phyloP scores from a whole-genome alignment of 2,113 vertebrate genomes.

The Phylloscopus whistleri region DNA sequence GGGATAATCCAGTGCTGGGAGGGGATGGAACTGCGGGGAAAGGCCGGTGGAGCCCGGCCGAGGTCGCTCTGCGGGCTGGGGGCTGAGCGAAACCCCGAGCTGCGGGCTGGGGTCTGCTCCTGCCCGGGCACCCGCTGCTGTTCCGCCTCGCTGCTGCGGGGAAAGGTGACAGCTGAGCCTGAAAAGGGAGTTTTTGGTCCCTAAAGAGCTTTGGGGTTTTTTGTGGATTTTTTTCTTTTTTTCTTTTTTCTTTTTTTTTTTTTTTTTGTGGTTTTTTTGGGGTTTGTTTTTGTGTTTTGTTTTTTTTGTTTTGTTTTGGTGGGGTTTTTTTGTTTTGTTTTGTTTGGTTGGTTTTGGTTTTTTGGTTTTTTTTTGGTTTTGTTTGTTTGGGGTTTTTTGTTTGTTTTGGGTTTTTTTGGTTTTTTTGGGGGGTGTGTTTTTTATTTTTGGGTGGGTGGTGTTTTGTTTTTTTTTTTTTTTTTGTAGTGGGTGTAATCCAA shows the following conservation, averaged over 20 bases:
- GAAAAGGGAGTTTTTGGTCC: no score
- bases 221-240: no score
- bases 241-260: background rate
- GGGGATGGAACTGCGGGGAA: background rate
- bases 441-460: no score
- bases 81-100: accelerated
- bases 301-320: background rate
- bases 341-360: no score
- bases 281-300: no score
- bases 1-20: background rate
- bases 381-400: no score
- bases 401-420: no score
- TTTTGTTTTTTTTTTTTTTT: no score
- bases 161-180: background rate
- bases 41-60: accelerated
- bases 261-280: no score
- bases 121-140: accelerated
- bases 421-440: no score
- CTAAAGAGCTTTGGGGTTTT: background rate
- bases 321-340: no score
- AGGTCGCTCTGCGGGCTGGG: accelerated
- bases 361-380: no score
- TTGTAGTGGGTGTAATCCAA: background rate
- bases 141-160: accelerated
- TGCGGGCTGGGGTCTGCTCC: background rate